Evolutionary conservation across 2,797 vertebrate species (phyloP).

Genomic region (Potorous gilbertii): DNA sequence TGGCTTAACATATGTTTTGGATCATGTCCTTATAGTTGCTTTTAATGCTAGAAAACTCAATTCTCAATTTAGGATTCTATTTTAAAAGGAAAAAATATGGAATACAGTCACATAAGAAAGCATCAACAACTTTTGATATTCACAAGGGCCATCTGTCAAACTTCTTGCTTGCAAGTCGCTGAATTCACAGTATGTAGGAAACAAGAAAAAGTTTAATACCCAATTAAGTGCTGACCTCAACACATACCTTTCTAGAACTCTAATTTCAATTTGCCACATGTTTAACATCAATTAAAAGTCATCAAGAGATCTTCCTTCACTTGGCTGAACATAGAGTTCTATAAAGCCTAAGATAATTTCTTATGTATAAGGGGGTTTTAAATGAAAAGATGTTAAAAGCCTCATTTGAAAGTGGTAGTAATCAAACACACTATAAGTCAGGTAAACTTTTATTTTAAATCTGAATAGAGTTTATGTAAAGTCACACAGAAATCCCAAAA

Average conservation of each 20-base stretch:
- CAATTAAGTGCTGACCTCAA: background rate
- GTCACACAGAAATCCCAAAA: background rate
- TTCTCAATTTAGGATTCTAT: conserved; percentile 20
- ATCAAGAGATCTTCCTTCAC: background rate
- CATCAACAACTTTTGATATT: conserved; percentile 29
- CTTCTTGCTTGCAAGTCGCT: conserved; percentile 34
- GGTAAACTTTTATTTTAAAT: background rate
- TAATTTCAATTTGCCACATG: background rate
- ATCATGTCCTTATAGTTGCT: conserved; percentile 14
- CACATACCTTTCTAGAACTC: background rate
- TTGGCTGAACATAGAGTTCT: background rate
- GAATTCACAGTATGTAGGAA: conserved; percentile 14
- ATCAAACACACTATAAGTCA: background rate
- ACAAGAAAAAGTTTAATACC: conserved; percentile 26
- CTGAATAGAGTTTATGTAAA: background rate
- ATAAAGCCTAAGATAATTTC: background rate
- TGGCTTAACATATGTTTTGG: background rate
- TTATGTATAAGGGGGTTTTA: background rate
- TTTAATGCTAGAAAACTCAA: background rate
- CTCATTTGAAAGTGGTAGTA: background rate
- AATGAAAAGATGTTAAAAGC: background rate
- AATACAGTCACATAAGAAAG: background rate
- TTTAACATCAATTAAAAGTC: background rate
- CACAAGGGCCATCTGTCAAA: background rate
- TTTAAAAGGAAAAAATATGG: conserved; percentile 43